A percentile compares a stretch with the other conserved stretches of the same genome.
These are phyloP conservation scores for Sceloporus undulatus DNA, from an alignment of 2,113 vertebrate genomes.

Conservation along the genomic window DNA sequence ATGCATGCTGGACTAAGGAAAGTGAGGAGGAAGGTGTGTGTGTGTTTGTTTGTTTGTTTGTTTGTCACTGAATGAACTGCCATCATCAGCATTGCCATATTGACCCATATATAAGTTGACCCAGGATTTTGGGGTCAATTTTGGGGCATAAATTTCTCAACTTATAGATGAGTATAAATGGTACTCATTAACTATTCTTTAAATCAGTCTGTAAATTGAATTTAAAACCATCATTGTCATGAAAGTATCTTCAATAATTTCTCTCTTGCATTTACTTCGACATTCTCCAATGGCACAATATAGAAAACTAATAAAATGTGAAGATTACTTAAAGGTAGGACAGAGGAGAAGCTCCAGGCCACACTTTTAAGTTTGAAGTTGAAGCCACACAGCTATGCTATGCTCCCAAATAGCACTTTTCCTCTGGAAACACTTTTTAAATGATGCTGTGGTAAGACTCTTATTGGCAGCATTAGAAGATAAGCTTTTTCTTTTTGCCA, in stretches of 20 bases:
- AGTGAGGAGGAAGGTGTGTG: too few relatives aligned
- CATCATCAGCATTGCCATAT: too few relatives aligned
- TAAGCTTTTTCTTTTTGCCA: not conserved
- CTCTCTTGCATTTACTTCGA: not conserved
- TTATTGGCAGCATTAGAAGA: too few relatives aligned
- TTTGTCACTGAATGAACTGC: too few relatives aligned
- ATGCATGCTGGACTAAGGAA: too few relatives aligned
- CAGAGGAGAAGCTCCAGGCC: not conserved
- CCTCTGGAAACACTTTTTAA: not conserved
- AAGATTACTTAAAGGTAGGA: not conserved
- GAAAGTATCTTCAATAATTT: not conserved
- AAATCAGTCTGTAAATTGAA: not conserved
- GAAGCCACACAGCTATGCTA: not conserved
- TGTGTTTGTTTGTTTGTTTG: too few relatives aligned
- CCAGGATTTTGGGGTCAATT: too few relatives aligned
- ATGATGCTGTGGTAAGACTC: too few relatives aligned
- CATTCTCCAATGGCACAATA: not conserved
- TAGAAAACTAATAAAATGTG: not conserved
- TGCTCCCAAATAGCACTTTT: not conserved
- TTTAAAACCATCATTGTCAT: not conserved
- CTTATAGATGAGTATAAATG: too few relatives aligned
- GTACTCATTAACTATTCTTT: not conserved
- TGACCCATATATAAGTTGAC: too few relatives aligned
- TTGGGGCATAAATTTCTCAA: too few relatives aligned
- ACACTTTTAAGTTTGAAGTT: not conserved